A percentile compares a stretch with the other conserved stretches of the same genome.
Conservation (phyloP, 1,140 invertebrate species). For the Lethrus apterus region DNA sequence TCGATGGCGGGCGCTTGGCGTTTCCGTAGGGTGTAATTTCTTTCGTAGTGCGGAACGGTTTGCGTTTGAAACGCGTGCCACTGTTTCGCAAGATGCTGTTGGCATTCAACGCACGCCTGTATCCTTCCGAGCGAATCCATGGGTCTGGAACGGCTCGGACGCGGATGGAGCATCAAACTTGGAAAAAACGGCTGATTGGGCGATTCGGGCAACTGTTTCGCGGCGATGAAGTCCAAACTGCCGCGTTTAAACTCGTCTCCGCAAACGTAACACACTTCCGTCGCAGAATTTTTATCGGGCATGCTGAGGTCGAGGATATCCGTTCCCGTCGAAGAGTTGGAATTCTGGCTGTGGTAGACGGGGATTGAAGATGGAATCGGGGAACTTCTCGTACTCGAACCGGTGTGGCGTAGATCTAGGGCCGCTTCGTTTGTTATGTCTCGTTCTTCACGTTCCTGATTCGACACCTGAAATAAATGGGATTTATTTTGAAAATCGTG, state of each 20-base stretch:
- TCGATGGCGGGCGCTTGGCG: slow-evolving; percentile 57
- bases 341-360: slow-evolving; percentile 39
- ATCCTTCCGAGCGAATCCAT: slow-evolving; percentile 77
- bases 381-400: slow-evolving; percentile 26
- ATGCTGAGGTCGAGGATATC: slow-evolving; percentile 82
- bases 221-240: slow-evolving; percentile 58
- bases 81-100: slow-evolving; percentile 72
- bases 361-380: slow-evolving; percentile 26
- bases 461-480: slow-evolving; percentile 22
- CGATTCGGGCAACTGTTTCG: slow-evolving; percentile 48
- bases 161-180: slow-evolving; percentile 73
- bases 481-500: neutral
- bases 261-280: slow-evolving; percentile 82
- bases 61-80: slow-evolving; percentile 66
- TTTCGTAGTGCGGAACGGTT: slow-evolving; percentile 64
- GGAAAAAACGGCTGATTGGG: slow-evolving; percentile 68
- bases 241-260: slow-evolving; percentile 79
- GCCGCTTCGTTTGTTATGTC: slow-evolving; percentile 47
- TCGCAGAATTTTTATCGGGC: slow-evolving; percentile 84
- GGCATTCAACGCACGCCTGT: slow-evolving; percentile 70
- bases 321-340: slow-evolving; percentile 40
- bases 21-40: slow-evolving; percentile 72
- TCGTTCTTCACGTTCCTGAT: slow-evolving; percentile 22
- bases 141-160: slow-evolving; percentile 71
- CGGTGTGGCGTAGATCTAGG: slow-evolving; percentile 53